Base-by-base conservation (phyloP, 2,797 vertebrate species). In the Gymnocypris eckloni region DNA sequence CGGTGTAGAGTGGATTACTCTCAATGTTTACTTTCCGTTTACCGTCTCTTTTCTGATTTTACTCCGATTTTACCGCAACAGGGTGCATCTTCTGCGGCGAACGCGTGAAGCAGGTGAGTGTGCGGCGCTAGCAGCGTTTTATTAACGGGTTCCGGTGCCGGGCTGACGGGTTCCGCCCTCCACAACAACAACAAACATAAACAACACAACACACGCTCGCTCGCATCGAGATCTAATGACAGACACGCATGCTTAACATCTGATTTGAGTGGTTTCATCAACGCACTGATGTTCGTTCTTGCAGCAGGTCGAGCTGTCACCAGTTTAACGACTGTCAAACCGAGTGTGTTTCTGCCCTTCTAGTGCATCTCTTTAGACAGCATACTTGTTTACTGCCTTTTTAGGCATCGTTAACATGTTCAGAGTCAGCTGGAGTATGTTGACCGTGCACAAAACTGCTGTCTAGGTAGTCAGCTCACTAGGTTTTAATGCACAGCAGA, bases 91-190 rank as follows among this genome's bases (percentile, higher is more conserved):
- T 52, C 66, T 54, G 72, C 22, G 22, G 66, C 33, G 7, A 16
- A 4, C 41, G 4, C 5, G 8, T 4, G 12, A 3, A 50, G 20
- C 82, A 67, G 82, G 82, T 83, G 59, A 83, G 82, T 83, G 71
- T 25, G 2, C 20, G 28, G 8, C 10, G 41, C 20, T 5, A 18
- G 1, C 12, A n/a, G 41, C 0, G 18, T 6, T 50, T 75, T 83
- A 12, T 25, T 11, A 2, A 1, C 56, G 4, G 39, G 18, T 66
- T 50, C 50, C 22, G 4, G 56, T 76, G 43, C 81, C 15, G 18
- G 91, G 88, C 90, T 75, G 87, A 86, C 84, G 95, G 64, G 95
- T 93, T 95, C 95, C 96, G 95, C 96, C 96, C 95, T 96, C 96
- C 93, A 95, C 94, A 93, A 94, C 93, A 96, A 95, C 92, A 94